Evolutionary conservation across 2,888 invertebrate species (phyloP).

Genomic region (Agrenia bidenticulata): DNA sequence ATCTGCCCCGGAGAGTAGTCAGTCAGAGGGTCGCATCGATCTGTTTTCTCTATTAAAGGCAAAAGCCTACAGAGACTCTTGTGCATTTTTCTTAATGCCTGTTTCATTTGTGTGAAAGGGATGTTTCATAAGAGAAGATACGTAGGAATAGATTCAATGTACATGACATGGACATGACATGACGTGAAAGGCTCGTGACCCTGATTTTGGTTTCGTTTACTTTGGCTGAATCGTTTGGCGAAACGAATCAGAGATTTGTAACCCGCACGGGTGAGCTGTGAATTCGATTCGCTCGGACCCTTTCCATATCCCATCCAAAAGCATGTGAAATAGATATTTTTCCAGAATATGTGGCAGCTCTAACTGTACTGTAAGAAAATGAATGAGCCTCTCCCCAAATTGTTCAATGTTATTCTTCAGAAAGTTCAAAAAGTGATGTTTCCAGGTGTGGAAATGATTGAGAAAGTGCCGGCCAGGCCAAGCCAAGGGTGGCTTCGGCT

Average conservation of each 20-base stretch:
- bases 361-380: background rate
- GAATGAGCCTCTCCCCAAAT: background rate
- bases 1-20: background rate
- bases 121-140: background rate
- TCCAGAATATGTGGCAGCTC: background rate
- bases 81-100: background rate
- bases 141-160: background rate
- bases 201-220: constrained; percentile 2
- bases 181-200: constrained; percentile 8
- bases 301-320: constrained; percentile 2
- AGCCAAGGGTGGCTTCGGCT: constrained; percentile 2
- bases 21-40: background rate
- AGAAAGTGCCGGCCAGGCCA: constrained; percentile 9
- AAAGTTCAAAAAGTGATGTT: background rate
- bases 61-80: too few relatives aligned
- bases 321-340: background rate
- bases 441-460: constrained; percentile 7
- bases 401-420: too few relatives aligned
- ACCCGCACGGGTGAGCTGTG: constrained; percentile 18
- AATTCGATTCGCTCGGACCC: constrained; percentile 19
- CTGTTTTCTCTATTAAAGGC: constrained; percentile 1
- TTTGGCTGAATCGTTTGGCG: constrained; percentile 7
- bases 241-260: constrained; percentile 20
- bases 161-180: constrained; percentile 9
- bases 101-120: background rate